Evolutionary conservation across 1,140 invertebrate genomes (phyloP).

Genomic region (Drosophila erecta): DNA sequence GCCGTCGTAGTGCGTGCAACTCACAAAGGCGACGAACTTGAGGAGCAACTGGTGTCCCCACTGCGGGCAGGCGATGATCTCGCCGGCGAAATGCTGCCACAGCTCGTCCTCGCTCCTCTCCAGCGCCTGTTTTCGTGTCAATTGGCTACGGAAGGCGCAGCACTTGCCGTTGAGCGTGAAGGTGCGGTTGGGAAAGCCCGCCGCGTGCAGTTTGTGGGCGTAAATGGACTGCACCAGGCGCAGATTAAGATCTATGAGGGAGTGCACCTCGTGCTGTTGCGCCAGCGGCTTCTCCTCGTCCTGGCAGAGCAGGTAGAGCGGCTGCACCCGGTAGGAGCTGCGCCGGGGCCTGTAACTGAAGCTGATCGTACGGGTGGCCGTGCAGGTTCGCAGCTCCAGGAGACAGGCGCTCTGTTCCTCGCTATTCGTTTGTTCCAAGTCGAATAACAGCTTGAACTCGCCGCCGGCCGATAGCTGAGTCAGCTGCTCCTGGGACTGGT

Average conservation of each 20-base stretch:
- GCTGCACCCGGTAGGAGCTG: constrained; percentile 85
- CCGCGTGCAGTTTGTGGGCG: constrained; percentile 94
- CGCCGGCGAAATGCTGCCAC: constrained; percentile 93
- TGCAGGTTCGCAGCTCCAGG: constrained; percentile 58
- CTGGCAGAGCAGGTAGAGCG: constrained; percentile 91
- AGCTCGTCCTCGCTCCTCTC: constrained; percentile 91
- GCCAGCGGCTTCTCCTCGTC: constrained; percentile 85
- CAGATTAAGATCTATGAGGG: constrained; percentile 91
- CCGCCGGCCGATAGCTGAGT: constrained; percentile 59
- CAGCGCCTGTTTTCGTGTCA: constrained; percentile 90
- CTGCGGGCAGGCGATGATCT: constrained; percentile 89
- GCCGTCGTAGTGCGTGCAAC: constrained; percentile 92
- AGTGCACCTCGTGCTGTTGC: constrained; percentile 80
- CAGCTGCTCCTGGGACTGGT: constrained; percentile 30
- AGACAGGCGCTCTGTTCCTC: constrained; percentile 14
- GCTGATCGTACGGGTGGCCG: constrained; percentile 24
- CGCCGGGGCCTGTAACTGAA: constrained; percentile 47
- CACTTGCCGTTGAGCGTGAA: constrained; percentile 90
- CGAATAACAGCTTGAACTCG: constrained; percentile 73
- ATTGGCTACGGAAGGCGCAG: constrained; percentile 89
- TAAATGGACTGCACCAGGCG: constrained; percentile 94
- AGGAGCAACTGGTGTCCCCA: constrained; percentile 86
- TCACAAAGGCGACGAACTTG: constrained; percentile 96
- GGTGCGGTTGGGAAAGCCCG: constrained; percentile 91
- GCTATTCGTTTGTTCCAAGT: constrained; percentile 32